Base-by-base conservation (phyloP, 2,888 invertebrate genomes). In the Cacoxenus indagator region DNA sequence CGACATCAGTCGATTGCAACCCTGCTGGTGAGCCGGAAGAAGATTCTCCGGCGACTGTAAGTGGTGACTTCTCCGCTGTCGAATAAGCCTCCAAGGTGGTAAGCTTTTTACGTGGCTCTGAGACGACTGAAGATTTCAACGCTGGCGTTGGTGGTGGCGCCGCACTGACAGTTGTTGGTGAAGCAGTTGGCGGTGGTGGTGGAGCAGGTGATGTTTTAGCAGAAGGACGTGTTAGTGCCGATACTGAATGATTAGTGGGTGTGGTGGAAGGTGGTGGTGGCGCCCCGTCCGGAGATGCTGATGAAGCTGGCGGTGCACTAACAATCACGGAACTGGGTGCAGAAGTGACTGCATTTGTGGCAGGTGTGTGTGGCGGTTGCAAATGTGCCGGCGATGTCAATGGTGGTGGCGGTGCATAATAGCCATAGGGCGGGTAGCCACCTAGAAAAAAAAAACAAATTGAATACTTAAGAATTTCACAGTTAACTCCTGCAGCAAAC, bases 11-110 rank as follows among this genome's bases (percentile, higher is more conserved):
- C 4, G 70, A 65, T 26, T 70, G 73, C 57, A 73, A 64, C 22
- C 71, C 77, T 26, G 75, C 78, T 8, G 87, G 87, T 26, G 88
- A 86, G 65, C 80, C 83, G 0, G 81, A 79, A 3, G 81, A 76
- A 3, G 81, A 76, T 73, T 85, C 83, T 19, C 76, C 75, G 0
- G 75, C 74, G 2, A 78, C 75, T n/a, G 76, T 82, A 59, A 82
- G 64, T n/a, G 85, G 81, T 4, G 85, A 85, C 68, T 85, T 86
- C 11, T 68, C 68, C 64, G 73, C 74, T 43, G 87, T 75, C 45
- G 87, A 80, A 69, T 86, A 88, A 4, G 87, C 82, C 72, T 88
- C 87, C 67, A 88, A 69, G 3, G 87, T 85, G 11, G 84, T 87
- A 5, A 87, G 79, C 74, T 87, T 87, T 65, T 87, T 87, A 66